phyloP scores from a whole-genome alignment of 2,113 vertebrate genomes.

The Micromys minutus region DNA sequence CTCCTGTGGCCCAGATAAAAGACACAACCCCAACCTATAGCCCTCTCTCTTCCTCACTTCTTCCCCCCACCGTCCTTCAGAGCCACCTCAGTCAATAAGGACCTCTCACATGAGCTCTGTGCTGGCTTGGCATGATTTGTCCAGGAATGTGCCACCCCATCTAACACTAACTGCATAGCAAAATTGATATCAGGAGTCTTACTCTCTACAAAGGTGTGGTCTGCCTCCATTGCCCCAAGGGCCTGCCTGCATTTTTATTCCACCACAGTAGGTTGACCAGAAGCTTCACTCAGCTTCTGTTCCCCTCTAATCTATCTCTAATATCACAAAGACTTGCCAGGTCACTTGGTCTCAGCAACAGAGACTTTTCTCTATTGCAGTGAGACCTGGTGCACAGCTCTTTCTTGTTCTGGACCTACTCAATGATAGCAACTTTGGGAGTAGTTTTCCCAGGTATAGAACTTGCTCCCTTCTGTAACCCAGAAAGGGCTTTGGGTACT shows the following conservation, averaged over 20 bases:
- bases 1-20: too few relatives aligned
- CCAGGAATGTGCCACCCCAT: too few relatives aligned
- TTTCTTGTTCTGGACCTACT: not conserved
- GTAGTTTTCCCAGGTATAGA: not conserved
- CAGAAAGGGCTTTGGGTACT: not conserved
- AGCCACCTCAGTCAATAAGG: too few relatives aligned
- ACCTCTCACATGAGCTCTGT: too few relatives aligned
- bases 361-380: not conserved
- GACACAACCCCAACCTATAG: too few relatives aligned
- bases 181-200: constrained; percentile 11
- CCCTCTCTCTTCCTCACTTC: too few relatives aligned
- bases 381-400: not conserved
- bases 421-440: not conserved
- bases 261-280: not conserved
- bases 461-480: not conserved
- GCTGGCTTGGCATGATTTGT: too few relatives aligned
- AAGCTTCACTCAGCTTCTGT: not conserved
- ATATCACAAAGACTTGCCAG: not conserved
- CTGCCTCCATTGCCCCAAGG: not conserved
- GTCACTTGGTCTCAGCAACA: not conserved
- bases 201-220: not conserved
- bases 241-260: not conserved
- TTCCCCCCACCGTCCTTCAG: too few relatives aligned
- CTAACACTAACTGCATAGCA: not conserved
- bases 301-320: not conserved